These are phyloP conservation scores for Enoplosus armatus DNA, from an alignment of 2,797 vertebrate genomes.

Conservation along the genomic window DNA sequence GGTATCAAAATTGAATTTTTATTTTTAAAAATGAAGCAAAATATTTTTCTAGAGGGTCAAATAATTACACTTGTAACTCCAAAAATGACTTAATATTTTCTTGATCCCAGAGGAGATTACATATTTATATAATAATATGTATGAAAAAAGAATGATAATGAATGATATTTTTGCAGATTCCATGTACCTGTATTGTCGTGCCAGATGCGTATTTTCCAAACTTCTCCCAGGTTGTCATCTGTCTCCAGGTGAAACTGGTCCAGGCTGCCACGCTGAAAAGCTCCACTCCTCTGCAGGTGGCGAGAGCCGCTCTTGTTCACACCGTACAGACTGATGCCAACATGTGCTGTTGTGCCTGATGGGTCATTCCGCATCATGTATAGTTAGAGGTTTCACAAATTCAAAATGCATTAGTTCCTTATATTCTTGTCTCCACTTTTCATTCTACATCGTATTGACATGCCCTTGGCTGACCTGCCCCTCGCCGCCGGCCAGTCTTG, in stretches of 20 bases:
- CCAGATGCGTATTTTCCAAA: conserved; percentile 90
- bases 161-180: background rate
- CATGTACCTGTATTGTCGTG: conserved; percentile 88
- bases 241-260: conserved; percentile 89
- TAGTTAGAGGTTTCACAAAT: background rate
- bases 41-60: background rate
- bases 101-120: too few relatives aligned
- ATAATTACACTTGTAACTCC: background rate
- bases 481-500: conserved; percentile 86
- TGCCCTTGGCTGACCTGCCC: conserved; percentile 79
- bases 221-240: conserved; percentile 84
- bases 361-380: background rate
- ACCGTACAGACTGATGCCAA: conserved; percentile 87
- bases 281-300: conserved; percentile 85
- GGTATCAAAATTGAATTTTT: background rate
- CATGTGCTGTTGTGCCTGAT: conserved; percentile 88
- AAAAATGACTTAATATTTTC: too few relatives aligned
- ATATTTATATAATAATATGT: too few relatives aligned
- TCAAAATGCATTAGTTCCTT: background rate
- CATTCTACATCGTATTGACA: background rate
- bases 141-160: too few relatives aligned
- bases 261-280: conserved; percentile 83
- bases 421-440: background rate
- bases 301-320: conserved; percentile 86
- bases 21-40: background rate